These are phyloP conservation scores for Remorina albescens DNA, from an alignment of 2,797 vertebrate genomes.

Conservation along the genomic window DNA sequence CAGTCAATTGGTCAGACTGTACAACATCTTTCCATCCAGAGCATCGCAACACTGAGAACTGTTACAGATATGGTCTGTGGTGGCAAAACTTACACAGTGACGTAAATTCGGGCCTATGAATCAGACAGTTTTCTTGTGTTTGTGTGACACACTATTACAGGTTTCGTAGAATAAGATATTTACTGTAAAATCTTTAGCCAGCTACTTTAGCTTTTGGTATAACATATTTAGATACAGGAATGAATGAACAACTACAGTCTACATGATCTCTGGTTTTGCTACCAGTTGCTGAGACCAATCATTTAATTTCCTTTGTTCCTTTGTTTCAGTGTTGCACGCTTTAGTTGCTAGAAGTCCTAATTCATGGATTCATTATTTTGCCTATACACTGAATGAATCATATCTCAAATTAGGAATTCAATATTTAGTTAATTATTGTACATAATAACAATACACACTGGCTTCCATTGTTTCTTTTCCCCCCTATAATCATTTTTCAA, in stretches of 20 bases:
- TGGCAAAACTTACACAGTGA: slow-evolving; percentile 73
- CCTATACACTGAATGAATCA: slow-evolving; percentile 2
- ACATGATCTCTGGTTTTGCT: background rate
- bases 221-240: slow-evolving; percentile 15
- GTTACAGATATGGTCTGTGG: slow-evolving; percentile 74
- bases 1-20: slow-evolving; percentile 75
- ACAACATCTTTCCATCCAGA: slow-evolving; percentile 75
- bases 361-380: slow-evolving; percentile 10
- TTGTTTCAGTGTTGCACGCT: background rate
- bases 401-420: slow-evolving; percentile 23
- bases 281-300: background rate
- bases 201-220: slow-evolving; percentile 28
- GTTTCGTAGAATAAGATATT: slow-evolving; percentile 49
- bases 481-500: slow-evolving; percentile 59
- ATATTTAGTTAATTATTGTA: slow-evolving; percentile 45
- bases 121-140: slow-evolving; percentile 30
- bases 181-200: slow-evolving; percentile 43
- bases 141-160: slow-evolving; percentile 50
- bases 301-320: background rate
- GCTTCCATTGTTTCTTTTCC: slow-evolving; percentile 31
- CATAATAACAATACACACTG: slow-evolving; percentile 28
- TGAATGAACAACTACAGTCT: background rate
- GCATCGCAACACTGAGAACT: slow-evolving; percentile 55
- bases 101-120: slow-evolving; percentile 63
- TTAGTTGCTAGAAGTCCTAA: slow-evolving; percentile 1